Evolutionary conservation across 1,140 invertebrate species (phyloP), one percentile per base, ranked within the genome.

Genomic region (Sycophaga agraensis): DNA sequence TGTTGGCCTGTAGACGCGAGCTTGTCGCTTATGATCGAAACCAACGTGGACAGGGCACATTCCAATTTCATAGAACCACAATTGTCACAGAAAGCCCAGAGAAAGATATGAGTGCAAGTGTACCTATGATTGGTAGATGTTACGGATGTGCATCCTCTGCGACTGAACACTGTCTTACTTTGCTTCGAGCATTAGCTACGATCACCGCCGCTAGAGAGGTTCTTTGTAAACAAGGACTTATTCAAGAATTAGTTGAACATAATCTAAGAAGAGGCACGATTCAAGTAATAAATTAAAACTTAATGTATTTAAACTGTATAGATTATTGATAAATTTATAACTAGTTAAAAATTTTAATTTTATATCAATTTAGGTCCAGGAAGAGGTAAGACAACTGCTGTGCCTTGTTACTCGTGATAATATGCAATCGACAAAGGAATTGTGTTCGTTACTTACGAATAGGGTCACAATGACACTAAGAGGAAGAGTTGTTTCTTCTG

Each of bases 351-450:
- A 46, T 51, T 31, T 31, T 49, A 39, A 43, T 58, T 46, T 50
- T 26, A 24, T 43, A 24, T 12, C 40, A 34, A 28, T 59, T 8
- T 66, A 88, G 82, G 89, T 91, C 37, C 90, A 94, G 68, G 90
- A 92, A 68, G 92, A 95, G 74, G 93, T 96, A 0, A 84, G 93
- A 24, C 88, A 94, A 58, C 78, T 98, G 16, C 81, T 97, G 2
- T 96, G 94, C 68, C 84, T 95, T 14, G 85, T 98, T n/a, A 96
- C 94, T 0, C 86, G 89, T 54, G 94, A 97, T 74, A 95, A 96
- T 78, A 76, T 87, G n/a, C 84, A 87, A 26, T 92, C 93, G 0
- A 97, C 94, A 0, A 89, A 93, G 71, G 89, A 92, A 68, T 84
- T 98, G 19, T 92, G 94, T 71, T 84, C 86, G 28, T 74, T 97